phyloP scores from a whole-genome alignment of 2,797 vertebrate species.

The Enteromius paludinosus region DNA sequence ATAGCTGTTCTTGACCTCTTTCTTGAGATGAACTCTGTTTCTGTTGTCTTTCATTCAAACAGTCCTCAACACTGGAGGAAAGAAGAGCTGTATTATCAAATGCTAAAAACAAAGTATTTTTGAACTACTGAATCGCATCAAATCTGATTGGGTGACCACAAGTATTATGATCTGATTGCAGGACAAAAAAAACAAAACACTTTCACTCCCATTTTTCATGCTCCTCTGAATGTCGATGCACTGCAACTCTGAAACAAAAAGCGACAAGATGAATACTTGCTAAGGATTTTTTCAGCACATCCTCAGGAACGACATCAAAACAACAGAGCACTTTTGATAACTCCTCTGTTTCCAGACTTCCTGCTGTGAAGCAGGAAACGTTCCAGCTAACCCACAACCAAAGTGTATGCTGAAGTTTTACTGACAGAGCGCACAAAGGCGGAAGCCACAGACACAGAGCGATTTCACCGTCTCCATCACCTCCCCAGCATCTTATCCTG shows the following conservation, averaged over 20 bases:
- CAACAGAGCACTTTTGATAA: slow-evolving; percentile 40
- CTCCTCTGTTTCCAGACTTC: slow-evolving; percentile 40
- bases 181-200: not conserved
- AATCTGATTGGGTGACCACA: not conserved
- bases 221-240: not conserved
- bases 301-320: slow-evolving; percentile 29
- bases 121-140: not conserved
- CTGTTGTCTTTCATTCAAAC: slow-evolving; percentile 18
- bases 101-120: not conserved
- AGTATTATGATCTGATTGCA: slow-evolving; percentile 22
- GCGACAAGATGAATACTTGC: slow-evolving; percentile 18
- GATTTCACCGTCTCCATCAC: slow-evolving; percentile 43
- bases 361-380: slow-evolving; percentile 46
- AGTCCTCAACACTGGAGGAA: not conserved
- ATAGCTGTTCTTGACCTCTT: slow-evolving; percentile 35
- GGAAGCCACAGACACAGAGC: slow-evolving; percentile 48
- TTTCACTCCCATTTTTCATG: not conserved
- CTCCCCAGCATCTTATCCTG: slow-evolving; percentile 45
- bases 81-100: slow-evolving; percentile 17
- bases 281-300: slow-evolving; percentile 26
- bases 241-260: slow-evolving; percentile 32
- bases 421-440: slow-evolving; percentile 51
- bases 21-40: slow-evolving; percentile 8
- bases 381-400: slow-evolving; percentile 48
- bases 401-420: slow-evolving; percentile 46